phyloP scores from a whole-genome alignment of 2,888 invertebrate genomes.

The Amphimallon solstitiale region DNA sequence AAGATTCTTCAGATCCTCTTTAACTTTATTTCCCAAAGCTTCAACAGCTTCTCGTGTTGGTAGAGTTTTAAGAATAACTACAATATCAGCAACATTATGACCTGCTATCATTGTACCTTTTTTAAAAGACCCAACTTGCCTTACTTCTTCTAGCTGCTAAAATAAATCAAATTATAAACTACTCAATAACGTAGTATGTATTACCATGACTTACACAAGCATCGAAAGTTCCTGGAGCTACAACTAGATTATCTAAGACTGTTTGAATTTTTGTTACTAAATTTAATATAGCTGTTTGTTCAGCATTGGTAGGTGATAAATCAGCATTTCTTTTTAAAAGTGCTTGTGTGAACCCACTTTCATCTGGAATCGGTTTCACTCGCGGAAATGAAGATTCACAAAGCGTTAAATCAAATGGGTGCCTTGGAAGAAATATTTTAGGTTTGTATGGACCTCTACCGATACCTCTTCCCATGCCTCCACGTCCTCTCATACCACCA shows the following conservation, averaged over 20 bases:
- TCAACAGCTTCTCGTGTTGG: conserved; percentile 97
- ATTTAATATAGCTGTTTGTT: conserved; percentile 92
- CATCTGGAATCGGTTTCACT: conserved; percentile 84
- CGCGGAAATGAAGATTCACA: conserved; percentile 92
- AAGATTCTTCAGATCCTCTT: conserved; percentile 84
- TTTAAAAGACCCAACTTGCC: conserved; percentile 97
- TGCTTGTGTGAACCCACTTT: conserved; percentile 87
- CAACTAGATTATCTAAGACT: conserved; percentile 92
- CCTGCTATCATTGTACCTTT: conserved; percentile 98
- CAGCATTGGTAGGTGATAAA: conserved; percentile 88
- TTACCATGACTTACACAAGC: conserved; percentile 83
- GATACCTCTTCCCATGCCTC: conserved; percentile 71
- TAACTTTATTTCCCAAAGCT: conserved; percentile 87
- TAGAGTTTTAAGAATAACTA: conserved; percentile 94
- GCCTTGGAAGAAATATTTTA: conserved; percentile 74
- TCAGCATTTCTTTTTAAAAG: conserved; percentile 92
- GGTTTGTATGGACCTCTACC: conserved; percentile 74
- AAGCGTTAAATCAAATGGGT: conserved; percentile 87
- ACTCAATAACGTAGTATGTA: not conserved
- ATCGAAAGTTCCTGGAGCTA: conserved; percentile 92
- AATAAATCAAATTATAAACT: conserved; percentile 47
- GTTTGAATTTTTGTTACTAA: conserved; percentile 95
- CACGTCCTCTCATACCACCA: conserved; percentile 74
- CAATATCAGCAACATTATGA: conserved; percentile 95
- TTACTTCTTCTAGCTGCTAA: conserved; percentile 91